A percentile compares a stretch with the other conserved stretches of the same genome.
Evolutionary conservation across 2,888 invertebrate species (phyloP).

Genomic region (Autographa gamma): DNA sequence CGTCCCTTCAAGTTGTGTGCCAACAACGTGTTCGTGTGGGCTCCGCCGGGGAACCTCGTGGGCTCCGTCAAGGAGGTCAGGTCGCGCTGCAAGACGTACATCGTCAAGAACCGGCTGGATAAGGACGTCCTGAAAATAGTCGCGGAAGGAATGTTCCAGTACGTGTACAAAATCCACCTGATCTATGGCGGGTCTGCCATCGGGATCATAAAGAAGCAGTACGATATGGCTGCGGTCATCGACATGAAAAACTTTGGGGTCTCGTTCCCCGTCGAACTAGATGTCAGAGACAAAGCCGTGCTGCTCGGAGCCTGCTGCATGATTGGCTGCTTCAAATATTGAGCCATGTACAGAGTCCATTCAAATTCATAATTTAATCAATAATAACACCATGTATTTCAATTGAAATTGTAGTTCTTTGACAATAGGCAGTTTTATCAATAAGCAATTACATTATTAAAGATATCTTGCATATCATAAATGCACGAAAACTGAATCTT

Average conservation of each 20-base stretch:
- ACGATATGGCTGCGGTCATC: constrained; percentile 29
- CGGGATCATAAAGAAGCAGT: constrained; percentile 64
- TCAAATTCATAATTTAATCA: not conserved
- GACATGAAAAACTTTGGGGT: constrained; percentile 62
- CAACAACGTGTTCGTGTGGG: constrained; percentile 67
- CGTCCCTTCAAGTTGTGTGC: constrained; percentile 58
- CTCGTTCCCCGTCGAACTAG: constrained; percentile 67
- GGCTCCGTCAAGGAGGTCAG: constrained; percentile 65
- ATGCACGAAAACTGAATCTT: too few species aligned
- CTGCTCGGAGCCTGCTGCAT: constrained; percentile 73
- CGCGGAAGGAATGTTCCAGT: constrained; percentile 40
- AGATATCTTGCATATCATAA: too few species aligned
- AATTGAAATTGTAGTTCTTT: not conserved
- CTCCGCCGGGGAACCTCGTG: constrained; percentile 72
- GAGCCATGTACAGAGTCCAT: not conserved
- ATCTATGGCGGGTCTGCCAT: constrained; percentile 61
- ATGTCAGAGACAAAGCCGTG: constrained; percentile 67
- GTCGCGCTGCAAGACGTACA: constrained; percentile 56
- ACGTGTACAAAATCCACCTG: constrained; percentile 39
- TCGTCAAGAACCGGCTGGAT: constrained; percentile 62
- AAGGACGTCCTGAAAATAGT: constrained; percentile 62
- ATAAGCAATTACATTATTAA: too few species aligned
- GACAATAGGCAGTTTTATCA: too few species aligned
- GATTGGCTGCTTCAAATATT: constrained; percentile 59
- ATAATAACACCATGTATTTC: not conserved